Conservation (phyloP, 2,113 vertebrate species). For the Neodon shergylaensis region DNA sequence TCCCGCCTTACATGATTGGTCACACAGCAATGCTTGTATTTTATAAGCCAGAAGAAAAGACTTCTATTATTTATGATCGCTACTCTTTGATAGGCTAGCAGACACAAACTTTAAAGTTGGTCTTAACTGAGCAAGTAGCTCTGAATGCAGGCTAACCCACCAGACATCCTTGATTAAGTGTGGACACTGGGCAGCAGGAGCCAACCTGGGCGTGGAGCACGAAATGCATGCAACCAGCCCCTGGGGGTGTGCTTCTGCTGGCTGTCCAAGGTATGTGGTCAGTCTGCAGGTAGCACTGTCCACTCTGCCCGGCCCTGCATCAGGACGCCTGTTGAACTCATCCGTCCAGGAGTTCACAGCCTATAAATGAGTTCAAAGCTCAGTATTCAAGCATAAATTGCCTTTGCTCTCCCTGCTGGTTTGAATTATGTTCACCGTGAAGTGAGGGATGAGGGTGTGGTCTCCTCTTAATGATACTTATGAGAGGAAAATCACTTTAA, state of each 20-base stretch:
- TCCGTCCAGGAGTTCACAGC: accelerated
- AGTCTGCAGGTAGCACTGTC: background rate
- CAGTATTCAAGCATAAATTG: accelerated
- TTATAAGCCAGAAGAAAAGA: background rate
- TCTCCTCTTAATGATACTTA: background rate
- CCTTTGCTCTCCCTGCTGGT: background rate
- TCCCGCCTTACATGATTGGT: background rate
- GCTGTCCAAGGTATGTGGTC: accelerated
- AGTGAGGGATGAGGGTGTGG: background rate
- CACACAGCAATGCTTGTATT: background rate
- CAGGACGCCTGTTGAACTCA: background rate
- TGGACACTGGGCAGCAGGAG: background rate
- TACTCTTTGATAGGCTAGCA: background rate
- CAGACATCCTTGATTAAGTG: background rate
- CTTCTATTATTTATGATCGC: background rate
- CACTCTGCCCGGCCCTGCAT: background rate
- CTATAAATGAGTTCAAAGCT: accelerated
- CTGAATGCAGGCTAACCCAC: background rate
- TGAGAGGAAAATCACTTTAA: background rate
- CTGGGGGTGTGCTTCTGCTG: background rate
- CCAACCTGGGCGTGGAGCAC: accelerated
- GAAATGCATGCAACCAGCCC: accelerated
- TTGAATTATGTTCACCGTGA: background rate
- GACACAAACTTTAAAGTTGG: background rate
- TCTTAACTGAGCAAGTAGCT: background rate